Conservation (phyloP, 2,113 vertebrate genomes). For the Solea senegalensis region DNA sequence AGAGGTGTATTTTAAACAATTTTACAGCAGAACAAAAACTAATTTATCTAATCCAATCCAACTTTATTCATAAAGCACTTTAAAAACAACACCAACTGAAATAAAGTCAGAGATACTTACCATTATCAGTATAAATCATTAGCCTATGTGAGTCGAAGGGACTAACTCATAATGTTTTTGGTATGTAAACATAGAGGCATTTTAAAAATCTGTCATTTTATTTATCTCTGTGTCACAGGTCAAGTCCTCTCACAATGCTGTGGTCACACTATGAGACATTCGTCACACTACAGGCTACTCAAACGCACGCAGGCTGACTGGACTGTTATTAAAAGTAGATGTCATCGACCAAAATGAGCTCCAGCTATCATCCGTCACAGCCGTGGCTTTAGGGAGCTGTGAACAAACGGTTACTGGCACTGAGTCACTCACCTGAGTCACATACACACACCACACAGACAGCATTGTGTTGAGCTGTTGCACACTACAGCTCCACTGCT, state of each 20-base stretch:
- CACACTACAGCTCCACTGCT: not conserved
- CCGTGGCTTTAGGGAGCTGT: conserved; percentile 24
- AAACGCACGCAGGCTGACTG: not conserved
- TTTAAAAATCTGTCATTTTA: too few relatives aligned
- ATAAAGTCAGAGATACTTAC: too few relatives aligned
- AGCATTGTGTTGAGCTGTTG: not conserved
- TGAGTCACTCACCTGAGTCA: conserved; percentile 21
- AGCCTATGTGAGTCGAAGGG: not conserved
- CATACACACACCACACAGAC: not conserved
- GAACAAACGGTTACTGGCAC: not conserved
- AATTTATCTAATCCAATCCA: not conserved
- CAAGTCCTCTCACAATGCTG: not conserved
- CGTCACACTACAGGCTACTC: conserved; percentile 27
- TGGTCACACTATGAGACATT: not conserved
- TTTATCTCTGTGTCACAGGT: conserved; percentile 5
- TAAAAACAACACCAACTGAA: too few relatives aligned
- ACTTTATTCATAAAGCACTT: too few relatives aligned
- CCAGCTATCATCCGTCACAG: conserved; percentile 5
- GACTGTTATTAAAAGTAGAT: conserved; percentile 27
- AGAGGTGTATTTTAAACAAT: too few relatives aligned
- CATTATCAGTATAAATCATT: not conserved
- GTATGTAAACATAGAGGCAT: too few relatives aligned
- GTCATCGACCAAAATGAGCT: conserved; percentile 55
- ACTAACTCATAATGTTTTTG: too few relatives aligned
- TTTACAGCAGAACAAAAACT: too few relatives aligned